Percentiles rank a stretch among this genome's conserved stretches.
phyloP scores from a whole-genome alignment of 2,888 invertebrate species.

The Bibio marci region DNA sequence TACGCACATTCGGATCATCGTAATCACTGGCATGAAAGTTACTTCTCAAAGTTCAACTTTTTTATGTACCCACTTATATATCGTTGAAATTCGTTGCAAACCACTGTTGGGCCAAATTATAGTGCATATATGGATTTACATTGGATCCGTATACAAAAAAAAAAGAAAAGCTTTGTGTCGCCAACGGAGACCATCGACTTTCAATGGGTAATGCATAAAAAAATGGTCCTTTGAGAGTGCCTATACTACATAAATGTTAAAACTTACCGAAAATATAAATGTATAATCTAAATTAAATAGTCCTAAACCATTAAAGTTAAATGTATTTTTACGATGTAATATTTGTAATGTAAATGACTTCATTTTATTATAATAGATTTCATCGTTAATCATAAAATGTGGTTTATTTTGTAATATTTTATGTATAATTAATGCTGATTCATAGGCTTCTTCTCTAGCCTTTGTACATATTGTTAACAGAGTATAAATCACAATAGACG shows the following conservation, averaged over 20 bases:
- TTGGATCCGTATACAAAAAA: too few species aligned
- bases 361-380: slow-evolving; percentile 29
- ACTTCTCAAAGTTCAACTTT: neutral
- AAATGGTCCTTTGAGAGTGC: too few species aligned
- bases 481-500: slow-evolving; percentile 20
- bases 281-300: slow-evolving; percentile 28
- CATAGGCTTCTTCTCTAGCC: slow-evolving; percentile 13
- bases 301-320: slow-evolving; percentile 28
- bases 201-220: too few species aligned
- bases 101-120: too few species aligned
- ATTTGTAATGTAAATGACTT: slow-evolving; percentile 28
- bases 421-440: slow-evolving; percentile 27
- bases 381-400: slow-evolving; percentile 26
- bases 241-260: too few species aligned
- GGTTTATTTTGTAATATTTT: slow-evolving; percentile 31
- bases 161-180: too few species aligned
- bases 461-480: slow-evolving; percentile 14
- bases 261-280: slow-evolving; percentile 27
- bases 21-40: neutral
- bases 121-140: too few species aligned
- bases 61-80: too few species aligned
- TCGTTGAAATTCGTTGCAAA: too few species aligned
- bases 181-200: too few species aligned
- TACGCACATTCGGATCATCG: neutral
- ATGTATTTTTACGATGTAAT: slow-evolving; percentile 27